These are phyloP conservation scores for Ochropleura leucogaster DNA, from an alignment of 2,888 invertebrate species.

Conservation along the genomic window DNA sequence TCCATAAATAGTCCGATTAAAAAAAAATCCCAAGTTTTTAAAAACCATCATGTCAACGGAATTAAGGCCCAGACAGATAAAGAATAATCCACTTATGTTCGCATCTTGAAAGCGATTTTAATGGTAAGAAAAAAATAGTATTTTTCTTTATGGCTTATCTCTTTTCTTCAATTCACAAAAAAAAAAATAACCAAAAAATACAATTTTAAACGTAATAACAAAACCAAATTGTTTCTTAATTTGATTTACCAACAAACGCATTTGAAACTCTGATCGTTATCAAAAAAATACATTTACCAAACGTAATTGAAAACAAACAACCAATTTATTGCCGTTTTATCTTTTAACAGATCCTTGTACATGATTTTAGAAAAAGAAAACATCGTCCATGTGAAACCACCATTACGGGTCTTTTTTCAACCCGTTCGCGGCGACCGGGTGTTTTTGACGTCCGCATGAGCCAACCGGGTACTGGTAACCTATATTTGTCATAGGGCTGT, in stretches of 20 bases:
- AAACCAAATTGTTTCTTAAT: slow-evolving; percentile 20
- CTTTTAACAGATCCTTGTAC: slow-evolving; percentile 25
- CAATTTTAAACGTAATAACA: slow-evolving; percentile 15
- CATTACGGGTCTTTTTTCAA: slow-evolving; percentile 64
- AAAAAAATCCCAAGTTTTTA: background rate
- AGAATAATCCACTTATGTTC: too few species aligned
- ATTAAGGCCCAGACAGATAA: background rate
- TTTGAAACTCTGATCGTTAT: slow-evolving; percentile 29
- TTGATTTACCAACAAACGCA: slow-evolving; percentile 5
- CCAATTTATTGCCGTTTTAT: slow-evolving; percentile 47
- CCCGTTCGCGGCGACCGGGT: slow-evolving; percentile 61
- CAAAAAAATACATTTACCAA: slow-evolving; percentile 38
- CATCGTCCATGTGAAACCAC: slow-evolving; percentile 7
- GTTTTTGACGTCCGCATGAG: slow-evolving; percentile 72
- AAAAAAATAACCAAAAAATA: background rate
- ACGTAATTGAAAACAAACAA: slow-evolving; percentile 58
- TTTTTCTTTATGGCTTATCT: background rate
- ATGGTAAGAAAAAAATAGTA: background rate
- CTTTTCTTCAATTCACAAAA: slow-evolving; percentile 3
- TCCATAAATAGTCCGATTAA: too few species aligned
- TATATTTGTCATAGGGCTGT: slow-evolving; percentile 73
- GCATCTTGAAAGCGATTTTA: background rate
- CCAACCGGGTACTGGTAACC: slow-evolving; percentile 69
- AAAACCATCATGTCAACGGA: rapidly evolving
- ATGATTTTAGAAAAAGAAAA: slow-evolving; percentile 34